phyloP scores from a whole-genome alignment of 1,140 invertebrate genomes.

The Eubasilissa regina region DNA sequence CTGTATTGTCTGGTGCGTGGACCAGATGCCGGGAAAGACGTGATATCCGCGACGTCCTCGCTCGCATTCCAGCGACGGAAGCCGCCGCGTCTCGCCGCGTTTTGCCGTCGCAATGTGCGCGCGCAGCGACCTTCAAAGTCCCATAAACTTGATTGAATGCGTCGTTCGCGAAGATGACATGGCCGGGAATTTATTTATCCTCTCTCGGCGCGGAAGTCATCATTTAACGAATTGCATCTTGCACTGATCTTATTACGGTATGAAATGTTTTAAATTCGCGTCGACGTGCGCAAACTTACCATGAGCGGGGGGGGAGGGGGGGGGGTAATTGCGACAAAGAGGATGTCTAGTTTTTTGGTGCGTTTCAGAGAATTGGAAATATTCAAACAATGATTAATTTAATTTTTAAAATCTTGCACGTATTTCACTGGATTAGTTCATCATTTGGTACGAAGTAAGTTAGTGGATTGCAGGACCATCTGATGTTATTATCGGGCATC shows the following conservation, averaged over 20 bases:
- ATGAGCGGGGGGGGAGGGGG: too few species aligned
- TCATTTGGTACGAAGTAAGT: too few species aligned
- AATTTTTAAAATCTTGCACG: too few species aligned
- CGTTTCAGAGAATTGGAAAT: too few species aligned
- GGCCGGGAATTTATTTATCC: not conserved
- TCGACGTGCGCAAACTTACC: not conserved
- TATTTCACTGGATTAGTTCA: too few species aligned
- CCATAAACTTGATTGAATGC: conserved; percentile 14
- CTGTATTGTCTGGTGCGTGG: not conserved
- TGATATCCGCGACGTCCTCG: conserved; percentile 25
- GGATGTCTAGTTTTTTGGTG: not conserved
- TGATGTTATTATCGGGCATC: too few species aligned
- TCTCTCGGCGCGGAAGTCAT: not conserved
- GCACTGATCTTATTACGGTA: not conserved
- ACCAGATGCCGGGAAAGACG: conserved; percentile 25
- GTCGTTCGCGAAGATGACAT: not conserved
- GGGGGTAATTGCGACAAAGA: not conserved
- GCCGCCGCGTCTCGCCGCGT: not conserved
- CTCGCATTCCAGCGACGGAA: conserved; percentile 33
- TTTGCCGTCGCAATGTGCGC: not conserved
- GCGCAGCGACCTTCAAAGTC: not conserved
- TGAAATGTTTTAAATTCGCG: not conserved
- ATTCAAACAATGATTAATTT: too few species aligned
- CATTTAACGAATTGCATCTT: not conserved
- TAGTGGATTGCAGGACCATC: too few species aligned